Evolutionary conservation across 53 echinoderm and acorn worm genomes (phyloP).

Genomic region (Arbacia lixula): DNA sequence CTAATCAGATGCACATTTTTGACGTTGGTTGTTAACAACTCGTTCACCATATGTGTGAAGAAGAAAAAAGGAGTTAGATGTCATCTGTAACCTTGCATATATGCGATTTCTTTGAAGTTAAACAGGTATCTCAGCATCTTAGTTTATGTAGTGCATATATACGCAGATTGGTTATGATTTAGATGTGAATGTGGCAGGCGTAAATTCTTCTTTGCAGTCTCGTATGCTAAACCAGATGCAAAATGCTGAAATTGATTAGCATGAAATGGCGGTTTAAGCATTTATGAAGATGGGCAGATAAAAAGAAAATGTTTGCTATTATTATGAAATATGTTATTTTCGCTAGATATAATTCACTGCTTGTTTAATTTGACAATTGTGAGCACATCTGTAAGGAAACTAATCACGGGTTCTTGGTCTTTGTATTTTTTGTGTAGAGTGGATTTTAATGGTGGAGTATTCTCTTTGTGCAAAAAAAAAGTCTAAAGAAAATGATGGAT

Average conservation of each 20-base stretch:
- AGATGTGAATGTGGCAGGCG: no score
- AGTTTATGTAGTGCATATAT: no score
- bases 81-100: no score
- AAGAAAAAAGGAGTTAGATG: no score
- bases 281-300: slow-evolving; percentile 20
- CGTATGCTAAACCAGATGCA: slow-evolving; percentile 41
- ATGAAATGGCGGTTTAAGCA: slow-evolving; percentile 50
- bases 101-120: no score
- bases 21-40: no score
- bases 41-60: no score
- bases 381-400: slow-evolving; percentile 9
- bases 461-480: slow-evolving; percentile 49
- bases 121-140: no score
- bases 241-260: slow-evolving; percentile 25
- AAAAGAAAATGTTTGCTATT: background rate
- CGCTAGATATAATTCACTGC: slow-evolving; percentile 5
- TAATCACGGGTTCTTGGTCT: slow-evolving; percentile 39
- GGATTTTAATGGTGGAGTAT: slow-evolving; percentile 21
- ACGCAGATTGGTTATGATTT: no score
- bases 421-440: slow-evolving; percentile 25
- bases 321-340: background rate
- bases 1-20: no score
- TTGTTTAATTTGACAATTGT: background rate
- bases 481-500: background rate
- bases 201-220: background rate